Evolutionary conservation across 2,797 vertebrate genomes (phyloP).

Genomic region (Leptatherina wallacei): DNA sequence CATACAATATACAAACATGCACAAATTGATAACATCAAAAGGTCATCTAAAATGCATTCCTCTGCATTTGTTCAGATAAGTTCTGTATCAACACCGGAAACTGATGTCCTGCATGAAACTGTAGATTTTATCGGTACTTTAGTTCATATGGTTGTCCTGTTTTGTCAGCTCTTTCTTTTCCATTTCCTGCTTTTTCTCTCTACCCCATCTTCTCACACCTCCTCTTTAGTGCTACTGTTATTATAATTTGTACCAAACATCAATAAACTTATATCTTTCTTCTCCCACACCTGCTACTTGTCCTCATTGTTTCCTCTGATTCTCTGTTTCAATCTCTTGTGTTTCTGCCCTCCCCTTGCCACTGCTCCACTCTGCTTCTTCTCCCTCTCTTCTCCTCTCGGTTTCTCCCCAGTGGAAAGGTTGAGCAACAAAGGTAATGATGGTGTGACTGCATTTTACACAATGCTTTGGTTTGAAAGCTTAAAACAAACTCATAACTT

Average conservation of each 20-base stretch:
- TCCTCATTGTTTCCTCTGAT: constrained; percentile 52
- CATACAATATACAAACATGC: constrained; percentile 1
- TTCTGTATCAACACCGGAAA: constrained; percentile 16
- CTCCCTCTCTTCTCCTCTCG: constrained; percentile 65
- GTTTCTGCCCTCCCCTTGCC: constrained; percentile 41
- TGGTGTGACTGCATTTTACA: constrained; percentile 56
- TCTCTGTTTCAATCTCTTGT: constrained; percentile 65
- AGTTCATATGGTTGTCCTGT: constrained; percentile 33
- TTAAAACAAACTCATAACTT: constrained; percentile 42
- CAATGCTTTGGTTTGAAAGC: constrained; percentile 53
- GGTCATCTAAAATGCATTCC: neutral
- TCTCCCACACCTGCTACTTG: constrained; percentile 54
- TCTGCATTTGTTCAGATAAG: constrained; percentile 12
- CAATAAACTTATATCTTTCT: constrained; percentile 72
- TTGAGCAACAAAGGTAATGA: constrained; percentile 82
- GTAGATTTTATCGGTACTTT: constrained; percentile 7
- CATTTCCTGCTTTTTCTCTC: constrained; percentile 38
- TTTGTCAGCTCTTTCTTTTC: constrained; percentile 48
- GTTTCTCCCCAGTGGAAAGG: constrained; percentile 81
- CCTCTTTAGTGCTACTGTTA: constrained; percentile 42
- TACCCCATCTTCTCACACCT: constrained; percentile 18
- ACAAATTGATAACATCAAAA: constrained; percentile 1
- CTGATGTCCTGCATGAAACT: neutral
- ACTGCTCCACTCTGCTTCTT: constrained; percentile 48
- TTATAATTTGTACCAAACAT: constrained; percentile 55